A percentile compares a stretch with the other conserved stretches of the same genome.
Evolutionary conservation across 2,113 vertebrate species (phyloP).

Genomic region (Bagarius yarrelli): DNA sequence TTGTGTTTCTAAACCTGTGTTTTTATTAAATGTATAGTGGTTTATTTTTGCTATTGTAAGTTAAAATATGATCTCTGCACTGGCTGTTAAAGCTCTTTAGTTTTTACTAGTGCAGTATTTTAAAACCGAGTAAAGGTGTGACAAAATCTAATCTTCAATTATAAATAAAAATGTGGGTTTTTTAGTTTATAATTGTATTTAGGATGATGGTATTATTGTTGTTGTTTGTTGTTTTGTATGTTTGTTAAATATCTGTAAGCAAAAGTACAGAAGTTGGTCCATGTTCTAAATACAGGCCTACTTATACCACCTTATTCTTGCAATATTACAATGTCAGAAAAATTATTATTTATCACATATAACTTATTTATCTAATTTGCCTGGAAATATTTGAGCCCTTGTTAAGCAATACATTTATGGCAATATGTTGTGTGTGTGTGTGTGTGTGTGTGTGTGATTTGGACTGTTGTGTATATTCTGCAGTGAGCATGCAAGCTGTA

Average conservation of each 20-base stretch:
- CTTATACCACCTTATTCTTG: not conserved
- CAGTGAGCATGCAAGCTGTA: not conserved
- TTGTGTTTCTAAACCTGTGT: not conserved
- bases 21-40: not conserved
- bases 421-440: too few relatives aligned
- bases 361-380: too few relatives aligned
- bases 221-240: conserved; percentile 43
- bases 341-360: too few relatives aligned
- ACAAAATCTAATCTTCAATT: conserved; percentile 53
- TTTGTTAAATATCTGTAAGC: not conserved
- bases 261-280: not conserved
- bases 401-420: not conserved
- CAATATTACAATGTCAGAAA: not conserved
- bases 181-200: too few relatives aligned
- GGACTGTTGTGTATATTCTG: not conserved
- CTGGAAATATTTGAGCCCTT: too few relatives aligned
- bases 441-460: too few relatives aligned
- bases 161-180: too few relatives aligned
- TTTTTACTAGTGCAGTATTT: not conserved
- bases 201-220: conserved; percentile 48
- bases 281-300: not conserved
- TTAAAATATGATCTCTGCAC: not conserved
- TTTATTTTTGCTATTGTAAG: not conserved
- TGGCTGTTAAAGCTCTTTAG: not conserved
- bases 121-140: conserved; percentile 71